These are phyloP conservation scores for Pygoscelis adeliae DNA, from an alignment of 2,113 vertebrate genomes.

Conservation along the genomic window DNA sequence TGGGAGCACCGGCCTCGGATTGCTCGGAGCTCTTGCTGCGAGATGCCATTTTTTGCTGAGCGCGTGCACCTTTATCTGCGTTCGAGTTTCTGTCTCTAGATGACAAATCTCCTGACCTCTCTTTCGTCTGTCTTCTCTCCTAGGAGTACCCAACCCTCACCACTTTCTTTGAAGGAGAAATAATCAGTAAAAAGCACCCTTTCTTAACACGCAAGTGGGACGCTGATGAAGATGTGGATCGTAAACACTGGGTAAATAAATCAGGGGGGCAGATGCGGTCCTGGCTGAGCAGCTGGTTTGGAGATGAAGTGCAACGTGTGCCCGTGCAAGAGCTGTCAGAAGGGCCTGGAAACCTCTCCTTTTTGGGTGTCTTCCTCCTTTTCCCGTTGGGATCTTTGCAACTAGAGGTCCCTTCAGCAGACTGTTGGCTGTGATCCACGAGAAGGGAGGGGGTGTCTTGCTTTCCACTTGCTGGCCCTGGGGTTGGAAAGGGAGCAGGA, in stretches of 20 bases:
- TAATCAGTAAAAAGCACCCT: conserved; percentile 94
- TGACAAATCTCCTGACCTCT: background rate
- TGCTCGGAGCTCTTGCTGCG: accelerated
- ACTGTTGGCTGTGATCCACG: background rate
- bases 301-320: background rate
- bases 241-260: conserved; percentile 93
- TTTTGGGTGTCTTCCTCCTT: background rate
- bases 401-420: background rate
- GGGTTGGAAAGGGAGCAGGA: background rate
- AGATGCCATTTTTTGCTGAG: background rate
- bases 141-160: conserved; percentile 98
- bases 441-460: background rate
- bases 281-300: background rate
- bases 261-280: background rate
- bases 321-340: background rate
- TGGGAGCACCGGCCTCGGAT: accelerated
- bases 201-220: conserved; percentile 99
- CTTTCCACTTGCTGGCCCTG: background rate
- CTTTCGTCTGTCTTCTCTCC: background rate
- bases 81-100: background rate
- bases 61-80: accelerated
- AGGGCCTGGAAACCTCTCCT: background rate
- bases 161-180: conserved; percentile 97
- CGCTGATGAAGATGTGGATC: conserved; percentile 96
- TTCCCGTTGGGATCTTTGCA: background rate